A percentile compares a stretch with the other conserved stretches of the same genome.
These are phyloP conservation scores for Musca domestica DNA, from an alignment of 1,140 invertebrate genomes.

Conservation along the genomic window DNA sequence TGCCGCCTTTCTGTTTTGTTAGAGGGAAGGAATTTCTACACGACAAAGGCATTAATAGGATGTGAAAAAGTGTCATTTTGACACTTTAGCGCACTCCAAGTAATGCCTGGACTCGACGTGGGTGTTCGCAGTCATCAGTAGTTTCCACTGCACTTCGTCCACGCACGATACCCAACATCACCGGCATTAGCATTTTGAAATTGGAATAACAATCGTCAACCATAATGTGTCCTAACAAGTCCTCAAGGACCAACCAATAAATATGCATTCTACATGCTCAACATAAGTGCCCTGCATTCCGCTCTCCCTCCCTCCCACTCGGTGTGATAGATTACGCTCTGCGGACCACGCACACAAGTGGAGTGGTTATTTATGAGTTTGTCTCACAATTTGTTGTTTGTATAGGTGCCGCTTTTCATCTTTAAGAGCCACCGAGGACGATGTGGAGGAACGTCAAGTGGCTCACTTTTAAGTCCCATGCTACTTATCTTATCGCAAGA, in stretches of 20 bases:
- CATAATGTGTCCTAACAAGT: slow-evolving; percentile 1
- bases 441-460: background rate
- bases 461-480: too few relatives aligned
- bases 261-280: too few relatives aligned
- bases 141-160: too few relatives aligned
- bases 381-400: slow-evolving; percentile 5
- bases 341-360: background rate
- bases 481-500: background rate
- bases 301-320: background rate
- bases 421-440: background rate
- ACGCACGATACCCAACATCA: too few relatives aligned
- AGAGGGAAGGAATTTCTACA: background rate
- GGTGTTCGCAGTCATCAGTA: slow-evolving; percentile 23
- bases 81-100: slow-evolving; percentile 22
- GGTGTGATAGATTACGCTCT: background rate
- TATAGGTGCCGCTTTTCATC: slow-evolving; percentile 11
- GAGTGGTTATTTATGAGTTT: slow-evolving; percentile 7
- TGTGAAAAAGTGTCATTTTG: slow-evolving; percentile 29
- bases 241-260: background rate
- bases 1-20: too few relatives aligned
- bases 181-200: background rate
- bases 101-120: slow-evolving; percentile 10
- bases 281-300: too few relatives aligned
- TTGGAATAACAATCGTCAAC: background rate
- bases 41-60: background rate